Evolutionary conservation across 2,113 vertebrate species (phyloP).

Genomic region (Nansenia antarctica): DNA sequence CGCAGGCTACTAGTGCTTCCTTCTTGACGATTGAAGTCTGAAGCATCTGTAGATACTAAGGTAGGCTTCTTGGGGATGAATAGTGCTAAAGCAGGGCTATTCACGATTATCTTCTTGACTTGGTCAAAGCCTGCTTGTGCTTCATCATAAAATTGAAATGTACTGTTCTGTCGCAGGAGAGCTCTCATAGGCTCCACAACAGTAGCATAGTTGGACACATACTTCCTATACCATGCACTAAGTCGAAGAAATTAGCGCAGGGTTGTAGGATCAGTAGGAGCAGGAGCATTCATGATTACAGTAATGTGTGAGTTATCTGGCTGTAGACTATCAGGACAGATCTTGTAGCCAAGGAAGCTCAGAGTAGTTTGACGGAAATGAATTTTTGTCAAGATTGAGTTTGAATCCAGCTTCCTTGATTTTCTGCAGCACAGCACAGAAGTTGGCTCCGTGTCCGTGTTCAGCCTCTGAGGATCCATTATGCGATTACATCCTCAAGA

Average conservation of each 20-base stretch:
- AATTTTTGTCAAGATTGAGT: conserved; percentile 14
- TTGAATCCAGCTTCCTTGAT: conserved; percentile 20
- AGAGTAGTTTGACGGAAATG: conserved; percentile 6
- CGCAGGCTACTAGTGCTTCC: too few species aligned
- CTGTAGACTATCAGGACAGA: conserved; percentile 7
- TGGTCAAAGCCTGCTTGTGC: conserved; percentile 11
- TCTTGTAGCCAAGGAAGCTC: conserved; percentile 16
- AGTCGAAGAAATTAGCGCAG: conserved; percentile 4
- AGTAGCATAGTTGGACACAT: conserved; percentile 25
- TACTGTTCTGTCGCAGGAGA: conserved; percentile 9
- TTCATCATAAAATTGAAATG: not conserved
- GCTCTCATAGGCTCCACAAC: conserved; percentile 24
- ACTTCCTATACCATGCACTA: conserved; percentile 34
- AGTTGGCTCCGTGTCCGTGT: conserved; percentile 20
- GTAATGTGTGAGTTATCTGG: conserved; percentile 10
- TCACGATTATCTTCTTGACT: conserved; percentile 14
- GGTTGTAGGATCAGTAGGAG: conserved; percentile 18
- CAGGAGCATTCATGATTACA: conserved; percentile 15
- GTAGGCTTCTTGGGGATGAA: conserved; percentile 2
- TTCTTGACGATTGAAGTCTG: too few species aligned
- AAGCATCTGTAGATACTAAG: conserved; percentile 9
- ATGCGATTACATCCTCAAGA: too few species aligned
- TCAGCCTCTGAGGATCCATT: not conserved
- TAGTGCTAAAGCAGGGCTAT: conserved; percentile 4
- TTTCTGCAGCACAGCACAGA: conserved; percentile 8